Conservation (phyloP, 1,140 invertebrate genomes). For the Euschistus heros region DNA sequence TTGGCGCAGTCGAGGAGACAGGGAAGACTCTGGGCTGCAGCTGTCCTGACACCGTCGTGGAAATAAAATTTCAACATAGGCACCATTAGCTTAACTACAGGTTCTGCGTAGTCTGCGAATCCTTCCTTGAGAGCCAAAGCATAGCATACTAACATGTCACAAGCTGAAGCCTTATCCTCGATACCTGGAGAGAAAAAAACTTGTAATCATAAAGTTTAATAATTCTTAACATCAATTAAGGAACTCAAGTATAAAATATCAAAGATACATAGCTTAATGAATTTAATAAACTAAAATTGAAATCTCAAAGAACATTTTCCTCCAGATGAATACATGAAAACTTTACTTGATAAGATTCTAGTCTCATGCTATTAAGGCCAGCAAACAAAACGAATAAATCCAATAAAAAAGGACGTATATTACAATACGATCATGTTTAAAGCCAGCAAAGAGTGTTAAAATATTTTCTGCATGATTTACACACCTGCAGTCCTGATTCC, state of each 20-base stretch:
- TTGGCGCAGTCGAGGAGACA: conserved; percentile 87
- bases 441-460: too few relatives aligned
- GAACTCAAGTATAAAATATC: background rate
- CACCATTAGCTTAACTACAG: conserved; percentile 89
- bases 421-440: too few relatives aligned
- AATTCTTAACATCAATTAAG: background rate
- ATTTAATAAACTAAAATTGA: too few relatives aligned
- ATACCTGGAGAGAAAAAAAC: conserved; percentile 49
- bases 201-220: too few relatives aligned
- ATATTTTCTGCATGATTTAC: background rate
- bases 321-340: too few relatives aligned
- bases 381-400: too few relatives aligned
- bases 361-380: too few relatives aligned
- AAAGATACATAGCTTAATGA: too few relatives aligned
- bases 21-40: conserved; percentile 90
- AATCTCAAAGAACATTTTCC: too few relatives aligned
- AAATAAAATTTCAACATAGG: conserved; percentile 98
- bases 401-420: too few relatives aligned
- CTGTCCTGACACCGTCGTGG: conserved; percentile 86
- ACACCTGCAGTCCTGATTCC: conserved; percentile 75
- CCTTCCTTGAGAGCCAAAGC: conserved; percentile 93
- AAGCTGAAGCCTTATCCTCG: conserved; percentile 97
- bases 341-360: too few relatives aligned
- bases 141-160: conserved; percentile 98
- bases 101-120: conserved; percentile 88